These are phyloP conservation scores for Melanerpes aurifrons DNA, from an alignment of 2,113 vertebrate genomes.

Conservation along the genomic window DNA sequence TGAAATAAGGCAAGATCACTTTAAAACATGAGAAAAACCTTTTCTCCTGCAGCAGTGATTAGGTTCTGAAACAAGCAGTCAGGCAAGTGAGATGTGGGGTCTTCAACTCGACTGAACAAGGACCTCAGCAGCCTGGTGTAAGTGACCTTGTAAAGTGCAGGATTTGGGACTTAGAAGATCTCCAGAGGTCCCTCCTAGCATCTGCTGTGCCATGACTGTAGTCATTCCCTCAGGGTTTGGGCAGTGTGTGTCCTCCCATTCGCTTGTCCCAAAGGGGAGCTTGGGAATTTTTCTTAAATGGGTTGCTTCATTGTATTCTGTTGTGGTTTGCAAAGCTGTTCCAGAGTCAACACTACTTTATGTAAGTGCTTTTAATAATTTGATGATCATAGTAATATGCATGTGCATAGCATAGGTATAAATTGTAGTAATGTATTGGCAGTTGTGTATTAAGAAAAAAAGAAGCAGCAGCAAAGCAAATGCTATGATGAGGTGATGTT, in stretches of 20 bases:
- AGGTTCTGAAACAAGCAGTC: neutral
- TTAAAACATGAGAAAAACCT: neutral
- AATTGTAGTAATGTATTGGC: neutral
- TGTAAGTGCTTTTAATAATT: neutral
- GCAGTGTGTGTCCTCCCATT: neutral
- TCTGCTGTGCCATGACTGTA: neutral
- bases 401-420: neutral
- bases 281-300: neutral
- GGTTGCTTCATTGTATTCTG: accelerated
- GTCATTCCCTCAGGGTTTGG: accelerated
- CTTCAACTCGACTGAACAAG: accelerated
- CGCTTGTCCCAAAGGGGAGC: neutral
- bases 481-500: neutral
- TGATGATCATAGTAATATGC: neutral
- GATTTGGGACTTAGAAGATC: neutral
- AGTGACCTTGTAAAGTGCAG: neutral
- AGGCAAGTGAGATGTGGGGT: neutral
- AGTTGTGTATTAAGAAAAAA: neutral
- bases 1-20: neutral
- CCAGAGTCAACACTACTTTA: neutral
- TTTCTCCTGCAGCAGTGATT: accelerated
- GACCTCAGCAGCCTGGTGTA: neutral
- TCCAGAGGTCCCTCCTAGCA: neutral
- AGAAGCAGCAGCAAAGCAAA: neutral
- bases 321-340: neutral